Evolutionary conservation across 2,113 vertebrate species (phyloP), one percentile per base, ranked within the genome.

Genomic region (Pantherophis guttatus): DNA sequence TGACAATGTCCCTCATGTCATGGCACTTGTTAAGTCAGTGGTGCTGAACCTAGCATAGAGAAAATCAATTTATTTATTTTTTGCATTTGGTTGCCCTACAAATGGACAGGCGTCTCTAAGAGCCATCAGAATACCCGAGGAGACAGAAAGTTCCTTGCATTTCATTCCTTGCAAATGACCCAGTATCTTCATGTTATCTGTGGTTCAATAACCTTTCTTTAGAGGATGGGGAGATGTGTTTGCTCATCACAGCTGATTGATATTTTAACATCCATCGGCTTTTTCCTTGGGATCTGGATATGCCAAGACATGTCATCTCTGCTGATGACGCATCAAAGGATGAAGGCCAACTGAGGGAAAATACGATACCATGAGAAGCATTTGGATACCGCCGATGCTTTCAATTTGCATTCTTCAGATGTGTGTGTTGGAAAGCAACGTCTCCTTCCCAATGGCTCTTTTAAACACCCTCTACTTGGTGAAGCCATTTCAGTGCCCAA

Each of bases 231-330:
- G 91, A 96, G 70, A 96, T 94, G 93, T 89, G 93, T 97, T 92
- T 93, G 39, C 96, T 92, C 93, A 95, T 96, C 94, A 94, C 95
- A 97, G 96, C 94, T 95, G 95, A 97, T 97, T 97, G 97, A 93
- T 96, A 94, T 62, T 95, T 13, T 88, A 97, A 97, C 97, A 96
- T 97, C 92, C 97, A 96, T 97, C 96, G 97, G 19, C 91, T 97
- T 97, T 97, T 94, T 97, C 94, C 92, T 95, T 57, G 88, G 95
- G 90, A 95, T 94, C 91, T 93, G 91, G 90, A 94, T 97, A 95
- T 97, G 94, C 95, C 87, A 96, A 95, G 92, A 96, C 91, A 93
- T 95, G 94, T 96, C 95, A 97, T 91, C 62, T 92, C 70, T 92
- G 95, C n/a, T 95, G 97, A 96, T 93, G 95, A 90, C 93, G 96